These are phyloP conservation scores for Empidonax traillii DNA, from an alignment of 2,113 vertebrate genomes.

Conservation along the genomic window DNA sequence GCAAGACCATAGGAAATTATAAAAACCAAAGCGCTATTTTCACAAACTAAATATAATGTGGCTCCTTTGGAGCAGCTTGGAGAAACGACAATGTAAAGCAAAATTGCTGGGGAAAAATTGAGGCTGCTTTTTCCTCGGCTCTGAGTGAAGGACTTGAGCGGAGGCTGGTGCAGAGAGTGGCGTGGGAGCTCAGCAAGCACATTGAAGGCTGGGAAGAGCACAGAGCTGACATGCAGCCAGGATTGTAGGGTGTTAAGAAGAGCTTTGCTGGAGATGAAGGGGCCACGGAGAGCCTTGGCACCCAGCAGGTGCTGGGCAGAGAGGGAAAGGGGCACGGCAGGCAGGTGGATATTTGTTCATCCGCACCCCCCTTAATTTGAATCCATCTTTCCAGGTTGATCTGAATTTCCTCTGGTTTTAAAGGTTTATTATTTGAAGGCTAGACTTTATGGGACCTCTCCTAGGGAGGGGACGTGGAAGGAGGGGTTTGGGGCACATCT, in stretches of 20 bases:
- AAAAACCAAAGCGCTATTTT: background rate
- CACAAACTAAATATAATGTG: background rate
- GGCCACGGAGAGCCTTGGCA: background rate
- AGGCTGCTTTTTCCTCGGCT: background rate
- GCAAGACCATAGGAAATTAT: background rate
- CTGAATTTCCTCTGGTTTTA: background rate
- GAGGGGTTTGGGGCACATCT: background rate
- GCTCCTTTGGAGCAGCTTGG: background rate
- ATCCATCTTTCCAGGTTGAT: background rate
- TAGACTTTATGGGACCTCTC: background rate
- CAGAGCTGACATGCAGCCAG: background rate
- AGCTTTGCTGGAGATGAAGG: background rate
- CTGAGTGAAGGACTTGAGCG: background rate
- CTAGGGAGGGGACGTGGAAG: background rate
- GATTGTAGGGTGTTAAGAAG: background rate
- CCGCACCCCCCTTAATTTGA: background rate
- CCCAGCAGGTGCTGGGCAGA: background rate
- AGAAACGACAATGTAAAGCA: background rate
- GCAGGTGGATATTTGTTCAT: background rate
- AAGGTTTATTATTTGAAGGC: background rate
- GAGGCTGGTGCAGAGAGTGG: background rate
- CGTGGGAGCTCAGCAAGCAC: background rate
- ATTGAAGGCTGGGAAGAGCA: background rate
- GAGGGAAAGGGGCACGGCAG: rapidly evolving
- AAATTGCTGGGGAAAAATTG: background rate